phyloP scores from a whole-genome alignment of 1,140 invertebrate genomes.

The Megalonaias nervosa region DNA sequence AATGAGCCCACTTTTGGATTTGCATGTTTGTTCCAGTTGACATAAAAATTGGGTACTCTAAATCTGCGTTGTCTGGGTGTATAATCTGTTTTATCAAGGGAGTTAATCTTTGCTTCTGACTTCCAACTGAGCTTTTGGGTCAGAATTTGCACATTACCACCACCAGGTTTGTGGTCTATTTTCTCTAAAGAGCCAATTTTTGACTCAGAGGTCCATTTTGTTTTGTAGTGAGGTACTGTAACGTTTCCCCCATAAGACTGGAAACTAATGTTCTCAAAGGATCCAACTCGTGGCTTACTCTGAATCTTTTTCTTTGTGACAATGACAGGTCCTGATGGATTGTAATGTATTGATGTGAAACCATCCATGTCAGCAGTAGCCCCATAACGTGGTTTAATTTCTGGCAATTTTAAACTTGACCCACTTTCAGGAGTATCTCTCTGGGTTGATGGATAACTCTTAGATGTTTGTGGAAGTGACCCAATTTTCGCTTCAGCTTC shows the following conservation, averaged over 20 bases:
- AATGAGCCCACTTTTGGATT: conserved; percentile 47
- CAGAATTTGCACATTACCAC: conserved; percentile 40
- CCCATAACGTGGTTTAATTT: conserved; percentile 43
- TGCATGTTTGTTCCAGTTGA: conserved; percentile 22
- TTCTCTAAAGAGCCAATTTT: conserved; percentile 34
- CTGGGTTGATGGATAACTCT: conserved; percentile 3
- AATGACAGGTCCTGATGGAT: conserved; percentile 35
- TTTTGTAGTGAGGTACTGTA: conserved; percentile 36
- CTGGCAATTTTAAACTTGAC: conserved; percentile 11
- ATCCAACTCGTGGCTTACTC: conserved; percentile 49
- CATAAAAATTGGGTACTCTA: conserved; percentile 24
- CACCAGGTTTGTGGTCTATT: conserved; percentile 24
- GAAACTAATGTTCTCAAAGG: conserved; percentile 53
- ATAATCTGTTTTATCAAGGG: conserved; percentile 81
- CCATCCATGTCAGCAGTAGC: conserved; percentile 36
- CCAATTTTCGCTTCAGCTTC: conserved; percentile 83
- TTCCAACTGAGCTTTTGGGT: conserved; percentile 43
- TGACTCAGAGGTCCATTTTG: conserved; percentile 46
- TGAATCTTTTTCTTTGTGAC: conserved; percentile 9
- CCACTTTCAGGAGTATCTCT: conserved; percentile 1
- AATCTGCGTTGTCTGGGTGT: conserved; percentile 21
- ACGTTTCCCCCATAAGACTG: conserved; percentile 49
- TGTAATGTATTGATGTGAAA: conserved; percentile 40
- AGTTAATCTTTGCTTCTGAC: conserved; percentile 89
- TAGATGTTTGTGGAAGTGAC: conserved; percentile 75